These are phyloP conservation scores for Cossypha heuglini DNA, from an alignment of 2,797 vertebrate genomes.

Conservation along the genomic window DNA sequence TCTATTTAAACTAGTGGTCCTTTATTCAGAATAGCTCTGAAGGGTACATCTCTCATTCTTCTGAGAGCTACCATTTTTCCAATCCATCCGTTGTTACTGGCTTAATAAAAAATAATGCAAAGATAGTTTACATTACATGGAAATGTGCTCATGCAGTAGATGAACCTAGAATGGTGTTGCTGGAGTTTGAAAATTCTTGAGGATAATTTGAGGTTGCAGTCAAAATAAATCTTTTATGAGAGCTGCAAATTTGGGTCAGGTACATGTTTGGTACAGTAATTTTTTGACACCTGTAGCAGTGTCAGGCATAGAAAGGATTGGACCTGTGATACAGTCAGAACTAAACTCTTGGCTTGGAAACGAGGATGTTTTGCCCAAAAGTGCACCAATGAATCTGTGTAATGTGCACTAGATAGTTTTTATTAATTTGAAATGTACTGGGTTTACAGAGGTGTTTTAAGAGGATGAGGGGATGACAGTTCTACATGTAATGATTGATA, in stretches of 20 bases:
- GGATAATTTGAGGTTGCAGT: background rate
- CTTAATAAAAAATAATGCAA: background rate
- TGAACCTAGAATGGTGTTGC: background rate
- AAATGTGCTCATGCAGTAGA: background rate
- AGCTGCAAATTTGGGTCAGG: background rate
- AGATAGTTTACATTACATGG: background rate
- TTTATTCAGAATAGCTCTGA: background rate
- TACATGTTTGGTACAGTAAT: background rate
- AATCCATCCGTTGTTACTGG: background rate
- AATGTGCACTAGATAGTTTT: background rate
- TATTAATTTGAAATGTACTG: background rate
- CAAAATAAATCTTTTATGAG: background rate
- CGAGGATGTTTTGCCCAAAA: background rate
- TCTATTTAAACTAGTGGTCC: background rate
- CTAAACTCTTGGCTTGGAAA: background rate
- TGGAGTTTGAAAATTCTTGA: background rate
- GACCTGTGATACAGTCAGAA: background rate
- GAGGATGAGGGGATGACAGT: background rate
- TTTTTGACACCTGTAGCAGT: background rate
- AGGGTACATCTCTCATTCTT: background rate
- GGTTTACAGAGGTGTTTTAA: background rate
- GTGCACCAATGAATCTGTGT: background rate
- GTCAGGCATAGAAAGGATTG: background rate
- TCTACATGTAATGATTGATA: background rate
- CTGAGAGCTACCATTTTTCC: background rate